Percentiles rank a stretch among this genome's conserved stretches.
Conservation (phyloP, 2,888 invertebrate genomes). For the Chymomyza fuscimana region DNA sequence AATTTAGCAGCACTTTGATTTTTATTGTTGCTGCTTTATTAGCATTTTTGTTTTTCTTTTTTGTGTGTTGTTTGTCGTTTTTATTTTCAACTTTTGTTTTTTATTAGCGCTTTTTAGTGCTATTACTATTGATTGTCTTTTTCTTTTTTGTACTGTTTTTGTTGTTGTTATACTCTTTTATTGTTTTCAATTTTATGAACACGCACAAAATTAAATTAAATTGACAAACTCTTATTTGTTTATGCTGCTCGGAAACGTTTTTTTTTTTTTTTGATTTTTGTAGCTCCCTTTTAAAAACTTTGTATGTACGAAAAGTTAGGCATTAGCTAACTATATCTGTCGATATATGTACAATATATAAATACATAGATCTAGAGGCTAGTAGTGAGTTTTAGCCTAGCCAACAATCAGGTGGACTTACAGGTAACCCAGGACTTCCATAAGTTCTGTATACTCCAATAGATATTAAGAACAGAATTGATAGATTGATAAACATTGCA, state of each 20-base stretch:
- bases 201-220: constrained; percentile 24
- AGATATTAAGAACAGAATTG: too few relatives aligned
- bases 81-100: constrained; percentile 5
- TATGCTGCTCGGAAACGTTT: neutral
- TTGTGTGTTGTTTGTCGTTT: neutral
- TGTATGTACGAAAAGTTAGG: too few relatives aligned
- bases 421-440: too few relatives aligned
- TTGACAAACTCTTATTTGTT: constrained; percentile 15
- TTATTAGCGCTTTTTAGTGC: constrained; percentile 13
- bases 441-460: too few relatives aligned
- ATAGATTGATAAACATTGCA: too few relatives aligned
- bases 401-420: too few relatives aligned
- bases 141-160: neutral
- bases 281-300: too few relatives aligned
- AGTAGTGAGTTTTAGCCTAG: too few relatives aligned
- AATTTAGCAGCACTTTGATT: constrained; percentile 51
- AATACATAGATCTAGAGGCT: too few relatives aligned
- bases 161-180: constrained; percentile 2
- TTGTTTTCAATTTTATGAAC: constrained; percentile 38
- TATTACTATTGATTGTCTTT: constrained; percentile 3
- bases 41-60: constrained; percentile 9
- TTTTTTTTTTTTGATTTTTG: neutral
- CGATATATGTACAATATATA: too few relatives aligned
- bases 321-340: too few relatives aligned
- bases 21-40: constrained; percentile 19